Evolutionary conservation across 2,888 invertebrate genomes (phyloP), one percentile per base, ranked within the genome.

Genomic region (Synanthedon myopaeformis): DNA sequence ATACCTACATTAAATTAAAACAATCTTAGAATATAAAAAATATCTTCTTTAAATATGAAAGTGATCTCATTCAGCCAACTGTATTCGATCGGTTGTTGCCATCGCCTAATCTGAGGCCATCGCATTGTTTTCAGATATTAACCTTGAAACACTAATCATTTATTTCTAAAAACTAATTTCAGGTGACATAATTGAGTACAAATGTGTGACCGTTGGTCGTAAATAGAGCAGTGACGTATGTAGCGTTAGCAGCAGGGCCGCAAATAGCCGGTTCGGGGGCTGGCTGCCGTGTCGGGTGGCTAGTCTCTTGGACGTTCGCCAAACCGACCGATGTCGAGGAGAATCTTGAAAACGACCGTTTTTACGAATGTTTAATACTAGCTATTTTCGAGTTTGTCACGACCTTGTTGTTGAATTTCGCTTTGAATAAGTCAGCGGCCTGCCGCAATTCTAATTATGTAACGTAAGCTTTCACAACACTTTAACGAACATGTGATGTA

Each of bases 181-280:
- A 79, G 77, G 79, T 84, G 82, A 82, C 76, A 82, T 78, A 79
- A 81, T 77, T 73, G 71, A 72, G 72, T 74, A 81, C 81, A 84
- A 79, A 79, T 72, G 74, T 66, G 64, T 72, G 69, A 68, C 72
- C 70, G 73, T 69, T 65, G 57, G 64, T 79, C 76, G 74, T 81
- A 85, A 83, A 85, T 86, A 83, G 85, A 85, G 75, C 82, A 78
- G 68, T 85, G 85, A 84, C 84, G 86, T 78, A 66, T 66, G 65
- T 59, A 70, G 71, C 70, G 76, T 78, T 79, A 78, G 79, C 72
- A 76, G 75, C 78, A 68, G 67, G 51, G 72, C 78, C 71, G 69
- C 75, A 85, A 86, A 86, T 86, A 86, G 83, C 76, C 69, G 73
- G 65, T 70, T 70, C 72, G 68, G 69, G 71, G 69, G 81, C 77